Evolutionary conservation across 2,797 vertebrate genomes (phyloP).

Genomic region (Pempheris klunzingeri): DNA sequence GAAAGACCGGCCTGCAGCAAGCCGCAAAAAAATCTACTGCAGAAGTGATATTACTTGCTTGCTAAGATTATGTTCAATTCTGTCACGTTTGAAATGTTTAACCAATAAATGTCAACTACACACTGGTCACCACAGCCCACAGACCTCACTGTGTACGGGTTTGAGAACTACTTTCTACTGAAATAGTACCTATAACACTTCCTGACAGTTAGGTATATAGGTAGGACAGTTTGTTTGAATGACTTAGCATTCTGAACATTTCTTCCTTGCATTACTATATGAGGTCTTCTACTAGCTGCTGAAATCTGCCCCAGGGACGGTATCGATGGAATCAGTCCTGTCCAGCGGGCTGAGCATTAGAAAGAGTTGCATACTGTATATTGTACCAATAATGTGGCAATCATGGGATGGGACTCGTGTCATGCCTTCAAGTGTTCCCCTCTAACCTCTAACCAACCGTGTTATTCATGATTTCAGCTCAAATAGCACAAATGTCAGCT

Average conservation of each 20-base stretch:
- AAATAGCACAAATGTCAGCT: slow-evolving; percentile 3
- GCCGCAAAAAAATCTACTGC: not conserved
- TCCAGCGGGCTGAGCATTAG: not conserved
- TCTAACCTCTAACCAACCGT: slow-evolving; percentile 6
- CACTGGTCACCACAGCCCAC: too few species aligned
- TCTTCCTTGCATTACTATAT: not conserved
- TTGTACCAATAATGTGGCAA: not conserved
- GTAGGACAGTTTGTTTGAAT: not conserved
- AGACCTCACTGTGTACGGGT: not conserved
- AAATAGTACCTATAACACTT: not conserved
- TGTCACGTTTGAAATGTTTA: not conserved
- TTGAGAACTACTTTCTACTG: not conserved
- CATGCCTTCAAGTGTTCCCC: not conserved
- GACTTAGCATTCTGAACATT: not conserved
- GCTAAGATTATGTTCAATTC: not conserved
- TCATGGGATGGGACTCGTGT: not conserved
- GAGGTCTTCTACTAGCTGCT: not conserved
- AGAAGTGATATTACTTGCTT: not conserved
- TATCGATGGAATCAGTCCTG: not conserved
- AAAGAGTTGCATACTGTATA: not conserved
- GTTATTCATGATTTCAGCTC: slow-evolving; percentile 10
- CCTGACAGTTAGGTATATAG: not conserved
- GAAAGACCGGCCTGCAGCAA: not conserved
- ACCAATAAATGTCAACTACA: not conserved
- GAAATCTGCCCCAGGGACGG: not conserved